phyloP scores from a whole-genome alignment of 2,113 vertebrate genomes.

The Sinosuthora webbiana region DNA sequence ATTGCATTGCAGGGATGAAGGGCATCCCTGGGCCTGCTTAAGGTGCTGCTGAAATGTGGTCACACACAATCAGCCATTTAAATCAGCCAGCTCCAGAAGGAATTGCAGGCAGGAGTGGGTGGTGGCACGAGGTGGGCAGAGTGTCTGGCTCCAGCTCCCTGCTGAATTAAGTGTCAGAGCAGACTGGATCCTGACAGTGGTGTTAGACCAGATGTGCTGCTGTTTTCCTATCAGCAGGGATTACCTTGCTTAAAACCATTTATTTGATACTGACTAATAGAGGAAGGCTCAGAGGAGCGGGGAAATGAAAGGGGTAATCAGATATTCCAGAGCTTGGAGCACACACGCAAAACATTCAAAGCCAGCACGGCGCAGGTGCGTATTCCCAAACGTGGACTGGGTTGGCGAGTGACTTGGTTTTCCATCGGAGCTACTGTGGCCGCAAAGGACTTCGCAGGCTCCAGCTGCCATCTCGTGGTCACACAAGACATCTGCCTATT shows the following conservation, averaged over 20 bases:
- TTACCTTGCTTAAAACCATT: neutral
- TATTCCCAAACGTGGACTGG: neutral
- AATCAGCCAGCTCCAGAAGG: neutral
- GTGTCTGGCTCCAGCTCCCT: neutral
- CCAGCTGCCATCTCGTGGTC: constrained; percentile 61
- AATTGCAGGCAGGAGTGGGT: neutral
- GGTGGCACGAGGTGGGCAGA: rapidly evolving
- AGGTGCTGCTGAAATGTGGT: neutral
- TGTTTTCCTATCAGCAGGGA: constrained; percentile 18
- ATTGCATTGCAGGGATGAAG: neutral
- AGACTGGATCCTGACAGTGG: neutral
- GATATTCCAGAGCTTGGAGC: neutral
- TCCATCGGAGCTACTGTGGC: neutral
- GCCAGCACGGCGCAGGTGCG: constrained; percentile 16
- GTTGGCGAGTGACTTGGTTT: neutral
- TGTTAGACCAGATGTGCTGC: neutral
- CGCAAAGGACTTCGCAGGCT: constrained; percentile 8
- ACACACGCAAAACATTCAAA: neutral
- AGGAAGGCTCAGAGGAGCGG: neutral
- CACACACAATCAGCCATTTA: neutral
- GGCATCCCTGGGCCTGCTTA: neutral
- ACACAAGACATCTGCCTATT: neutral
- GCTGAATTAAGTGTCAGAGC: neutral
- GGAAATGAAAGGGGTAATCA: neutral
- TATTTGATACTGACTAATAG: neutral